Percentiles rank a stretch among this genome's conserved stretches.
phyloP scores from a whole-genome alignment of 1,140 invertebrate species.

The Atta cephalotes region DNA sequence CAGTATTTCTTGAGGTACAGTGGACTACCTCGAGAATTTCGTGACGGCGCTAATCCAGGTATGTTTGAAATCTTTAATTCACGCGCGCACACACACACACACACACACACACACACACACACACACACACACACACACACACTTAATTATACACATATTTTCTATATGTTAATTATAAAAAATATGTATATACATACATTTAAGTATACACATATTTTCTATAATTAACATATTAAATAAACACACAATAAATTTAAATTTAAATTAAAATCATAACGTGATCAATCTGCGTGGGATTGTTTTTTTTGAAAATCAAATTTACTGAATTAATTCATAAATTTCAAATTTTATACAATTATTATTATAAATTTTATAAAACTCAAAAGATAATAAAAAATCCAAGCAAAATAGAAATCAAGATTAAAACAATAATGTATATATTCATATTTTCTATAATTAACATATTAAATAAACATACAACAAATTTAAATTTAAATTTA shows the following conservation, averaged over 20 bases:
- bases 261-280: background rate
- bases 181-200: too few species aligned
- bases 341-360: background rate
- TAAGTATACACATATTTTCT: background rate
- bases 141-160: too few species aligned
- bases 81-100: too few species aligned
- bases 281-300: background rate
- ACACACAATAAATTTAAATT: background rate
- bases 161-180: too few species aligned
- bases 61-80: background rate
- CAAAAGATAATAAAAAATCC: background rate
- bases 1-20: constrained; percentile 96
- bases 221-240: background rate
- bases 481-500: background rate
- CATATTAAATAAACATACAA: background rate
- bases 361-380: constrained; percentile 3
- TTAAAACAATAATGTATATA: background rate
- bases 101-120: too few species aligned
- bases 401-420: background rate
- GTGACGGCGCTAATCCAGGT: constrained; percentile 97
- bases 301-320: background rate
- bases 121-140: too few species aligned
- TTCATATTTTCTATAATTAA: background rate
- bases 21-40: constrained; percentile 93
- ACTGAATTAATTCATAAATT: background rate